Percentiles rank a stretch among this genome's conserved stretches.
phyloP scores from a whole-genome alignment of 2,888 invertebrate species.

The Drosophila borborema region DNA sequence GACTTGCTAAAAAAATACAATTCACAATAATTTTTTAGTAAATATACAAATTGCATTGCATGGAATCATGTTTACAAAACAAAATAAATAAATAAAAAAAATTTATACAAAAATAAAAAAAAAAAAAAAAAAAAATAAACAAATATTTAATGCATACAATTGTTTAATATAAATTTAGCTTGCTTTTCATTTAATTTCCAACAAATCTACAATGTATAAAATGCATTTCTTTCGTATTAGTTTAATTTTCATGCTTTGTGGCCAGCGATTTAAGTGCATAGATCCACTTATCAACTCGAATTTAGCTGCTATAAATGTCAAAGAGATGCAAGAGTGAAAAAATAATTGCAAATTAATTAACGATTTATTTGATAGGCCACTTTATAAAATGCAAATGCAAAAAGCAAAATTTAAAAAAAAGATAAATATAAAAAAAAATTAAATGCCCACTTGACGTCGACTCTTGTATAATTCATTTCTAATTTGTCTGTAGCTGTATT shows the following conservation, averaged over 20 bases:
- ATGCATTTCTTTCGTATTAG: not conserved
- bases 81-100: too few species aligned
- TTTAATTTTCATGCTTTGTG: slow-evolving; percentile 15
- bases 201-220: not conserved
- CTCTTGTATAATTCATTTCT: slow-evolving; percentile 44
- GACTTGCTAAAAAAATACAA: too few species aligned
- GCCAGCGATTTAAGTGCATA: slow-evolving; percentile 10
- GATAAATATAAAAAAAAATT: not conserved
- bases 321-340: not conserved
- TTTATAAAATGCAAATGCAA: slow-evolving; percentile 11
- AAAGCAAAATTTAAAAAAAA: not conserved
- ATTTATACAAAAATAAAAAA: too few species aligned
- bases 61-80: too few species aligned
- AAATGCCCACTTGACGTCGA: slow-evolving; percentile 11
- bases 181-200: not conserved
- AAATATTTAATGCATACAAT: not conserved
- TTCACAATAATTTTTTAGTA: too few species aligned
- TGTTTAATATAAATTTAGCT: too few species aligned
- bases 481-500: slow-evolving; percentile 35
- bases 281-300: slow-evolving; percentile 13
- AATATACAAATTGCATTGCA: too few species aligned
- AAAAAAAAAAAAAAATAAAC: too few species aligned
- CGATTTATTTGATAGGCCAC: slow-evolving; percentile 29
- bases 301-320: slow-evolving; percentile 6
- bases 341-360: slow-evolving; percentile 32